Evolutionary conservation across 1,140 invertebrate species (phyloP), one percentile per base, ranked within the genome.

Genomic region (Parapsyche elsis): DNA sequence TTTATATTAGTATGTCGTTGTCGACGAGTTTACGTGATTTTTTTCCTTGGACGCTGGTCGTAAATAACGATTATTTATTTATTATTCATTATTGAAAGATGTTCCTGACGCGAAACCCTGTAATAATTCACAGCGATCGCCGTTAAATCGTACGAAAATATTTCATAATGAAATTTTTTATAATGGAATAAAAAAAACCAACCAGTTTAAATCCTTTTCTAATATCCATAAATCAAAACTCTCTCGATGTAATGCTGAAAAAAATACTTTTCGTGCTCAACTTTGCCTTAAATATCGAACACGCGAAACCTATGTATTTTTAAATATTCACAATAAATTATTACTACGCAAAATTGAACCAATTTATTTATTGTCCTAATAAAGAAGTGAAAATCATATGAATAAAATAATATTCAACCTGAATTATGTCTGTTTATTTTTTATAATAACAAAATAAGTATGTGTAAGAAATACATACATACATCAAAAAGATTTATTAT

Each of bases 151-250:
- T 61, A 19, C 57, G 64, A 26, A 67, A 67, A 67, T 67, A 67
- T 67, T 67, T 67, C 64, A 67, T 67, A 67, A 67, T 67, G 64
- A 67, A 67, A 67, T 26, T 67, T 64, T 67, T 67, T 26, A 53
- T 23, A 67, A 24, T 12, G 21, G 9, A 24, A 67, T 23, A 67
- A 67, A 21, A 61, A 61, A 21, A 26, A 21, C 64, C 21, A 26
- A 26, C 23, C 23, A 5, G 23, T 67, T 61, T 67, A 24, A 67
- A 67, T 67, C 23, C 64, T 30, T 67, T 67, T 67, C 24, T 67
- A 67, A 67, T 67, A 67, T 26, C 64, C 64, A 67, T 67, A 26
- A 67, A 67, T 67, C 64, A 67, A 67, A 67, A 67, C 24, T 67
- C 24, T 67, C 24, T 67, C 64, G 21, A 67, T 67, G 24, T 67